Percentiles rank a stretch among this genome's conserved stretches.
Conservation (phyloP, 2,113 vertebrate genomes). For the Quiscalus mexicanus region DNA sequence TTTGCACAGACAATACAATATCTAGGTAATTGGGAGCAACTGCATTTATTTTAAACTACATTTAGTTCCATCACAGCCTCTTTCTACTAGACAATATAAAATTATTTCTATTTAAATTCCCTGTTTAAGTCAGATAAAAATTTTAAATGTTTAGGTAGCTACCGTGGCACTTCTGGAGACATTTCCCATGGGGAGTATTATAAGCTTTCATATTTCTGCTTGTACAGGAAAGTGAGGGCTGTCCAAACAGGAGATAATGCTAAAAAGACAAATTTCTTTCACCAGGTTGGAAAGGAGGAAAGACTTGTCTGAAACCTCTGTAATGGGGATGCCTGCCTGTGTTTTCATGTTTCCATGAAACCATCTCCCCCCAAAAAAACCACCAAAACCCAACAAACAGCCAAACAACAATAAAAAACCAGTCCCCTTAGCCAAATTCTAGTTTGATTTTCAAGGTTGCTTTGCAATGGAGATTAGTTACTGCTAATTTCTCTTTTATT, state of each 20-base stretch:
- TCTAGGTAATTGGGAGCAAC: neutral
- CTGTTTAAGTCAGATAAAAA: neutral
- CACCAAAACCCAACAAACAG: neutral
- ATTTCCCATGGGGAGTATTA: neutral
- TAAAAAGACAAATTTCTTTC: neutral
- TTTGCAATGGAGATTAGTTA: neutral
- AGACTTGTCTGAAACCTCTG: neutral
- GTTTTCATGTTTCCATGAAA: neutral
- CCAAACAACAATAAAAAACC: neutral
- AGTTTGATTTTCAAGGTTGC: neutral
- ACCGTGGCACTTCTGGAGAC: neutral
- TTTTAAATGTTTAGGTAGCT: neutral
- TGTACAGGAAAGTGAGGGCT: neutral
- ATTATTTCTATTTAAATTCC: neutral
- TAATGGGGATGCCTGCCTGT: neutral
- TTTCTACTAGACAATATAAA: neutral
- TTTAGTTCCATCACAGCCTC: neutral
- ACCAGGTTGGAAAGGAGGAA: neutral
- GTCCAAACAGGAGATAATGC: neutral
- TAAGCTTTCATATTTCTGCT: neutral
- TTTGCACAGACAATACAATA: neutral
- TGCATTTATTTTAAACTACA: neutral
- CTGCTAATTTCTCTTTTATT: neutral
- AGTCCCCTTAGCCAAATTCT: neutral
- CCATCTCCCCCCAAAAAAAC: fast-evolving